Evolutionary conservation across 1,140 invertebrate species (phyloP), one percentile per base, ranked within the genome.

Genomic region (Calliphora vicina): DNA sequence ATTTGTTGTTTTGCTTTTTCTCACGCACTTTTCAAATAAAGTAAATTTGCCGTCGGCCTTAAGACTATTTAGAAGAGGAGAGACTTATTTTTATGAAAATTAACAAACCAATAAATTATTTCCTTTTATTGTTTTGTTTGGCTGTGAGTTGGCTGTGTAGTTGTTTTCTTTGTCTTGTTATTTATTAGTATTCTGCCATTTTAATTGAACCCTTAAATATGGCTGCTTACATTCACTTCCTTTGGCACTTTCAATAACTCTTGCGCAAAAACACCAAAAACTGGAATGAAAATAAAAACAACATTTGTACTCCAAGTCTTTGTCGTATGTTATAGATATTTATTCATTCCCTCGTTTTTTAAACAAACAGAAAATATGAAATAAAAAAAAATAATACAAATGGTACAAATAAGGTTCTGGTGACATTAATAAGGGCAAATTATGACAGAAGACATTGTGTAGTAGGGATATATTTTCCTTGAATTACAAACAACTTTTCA

Each of bases 381-480:
- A 57, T 5, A 57, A 57, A 57, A 57, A 57, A 57, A 67, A 6
- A 9, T 67, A 67, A 67, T 67, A 67, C 15, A n/a, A 57, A 25
- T 67, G 61, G 20, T n/a, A 23, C 9, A 67, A 67, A 67, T 67
- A 67, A 67, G 61, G 61, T 67, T 67, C 61, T 67, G 61, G 61
- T 67, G 61, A 67, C 61, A 67, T 67, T 67, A 67, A 67, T 67
- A 67, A 67, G 61, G 61, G 61, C 61, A 67, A 67, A 67, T 67
- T 67, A 67, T 67, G 61, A 67, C 61, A 67, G 61, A 23, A 20
- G 61, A 67, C 61, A 67, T 67, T 67, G 61, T 67, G n/a, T 57
- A 57, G n/a, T 20, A 67, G 61, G 61, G 61, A 67, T 67, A 67
- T 67, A 23, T 67, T 67, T 23, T 23, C 20, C 61, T 67, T 20